Evolutionary conservation across 2,888 invertebrate genomes (phyloP).

Genomic region (Zygothrica quintamaculata): DNA sequence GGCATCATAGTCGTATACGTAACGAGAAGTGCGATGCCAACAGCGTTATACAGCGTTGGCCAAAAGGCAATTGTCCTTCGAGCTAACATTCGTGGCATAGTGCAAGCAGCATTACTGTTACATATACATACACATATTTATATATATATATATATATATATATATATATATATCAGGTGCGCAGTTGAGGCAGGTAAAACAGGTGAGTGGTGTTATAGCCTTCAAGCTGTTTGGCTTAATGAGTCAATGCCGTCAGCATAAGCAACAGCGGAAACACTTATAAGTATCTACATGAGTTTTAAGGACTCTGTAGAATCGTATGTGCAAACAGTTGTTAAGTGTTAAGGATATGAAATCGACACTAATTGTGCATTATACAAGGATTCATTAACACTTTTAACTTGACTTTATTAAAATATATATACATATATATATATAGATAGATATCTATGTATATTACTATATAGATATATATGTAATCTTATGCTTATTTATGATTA

Average conservation of each 20-base stretch:
- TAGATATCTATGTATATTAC: too few species aligned
- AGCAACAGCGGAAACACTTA: conserved; percentile 1
- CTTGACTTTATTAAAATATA: too few species aligned
- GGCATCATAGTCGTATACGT: conserved; percentile 20
- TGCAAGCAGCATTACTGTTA: not conserved
- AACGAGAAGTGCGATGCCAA: conserved; percentile 34
- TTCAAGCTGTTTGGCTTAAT: conserved; percentile 47
- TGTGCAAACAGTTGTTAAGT: conserved; percentile 5
- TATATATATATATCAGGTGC: too few species aligned
- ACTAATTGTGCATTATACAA: not conserved
- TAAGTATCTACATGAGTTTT: too few species aligned
- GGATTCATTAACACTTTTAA: too few species aligned
- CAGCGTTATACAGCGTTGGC: conserved; percentile 34
- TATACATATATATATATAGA: too few species aligned
- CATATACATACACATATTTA: too few species aligned
- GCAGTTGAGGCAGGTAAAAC: not conserved
- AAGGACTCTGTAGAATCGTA: not conserved
- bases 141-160: too few species aligned
- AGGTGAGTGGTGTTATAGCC: conserved; percentile 17
- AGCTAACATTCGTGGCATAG: not conserved
- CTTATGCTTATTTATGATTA: too few species aligned
- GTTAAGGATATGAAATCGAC: conserved; percentile 2
- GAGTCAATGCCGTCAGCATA: conserved; percentile 28
- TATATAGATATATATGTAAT: too few species aligned
- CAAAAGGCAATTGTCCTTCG: conserved; percentile 37